Conservation (phyloP, 2,113 vertebrate genomes). For the Thamnaconus septentrionalis region DNA sequence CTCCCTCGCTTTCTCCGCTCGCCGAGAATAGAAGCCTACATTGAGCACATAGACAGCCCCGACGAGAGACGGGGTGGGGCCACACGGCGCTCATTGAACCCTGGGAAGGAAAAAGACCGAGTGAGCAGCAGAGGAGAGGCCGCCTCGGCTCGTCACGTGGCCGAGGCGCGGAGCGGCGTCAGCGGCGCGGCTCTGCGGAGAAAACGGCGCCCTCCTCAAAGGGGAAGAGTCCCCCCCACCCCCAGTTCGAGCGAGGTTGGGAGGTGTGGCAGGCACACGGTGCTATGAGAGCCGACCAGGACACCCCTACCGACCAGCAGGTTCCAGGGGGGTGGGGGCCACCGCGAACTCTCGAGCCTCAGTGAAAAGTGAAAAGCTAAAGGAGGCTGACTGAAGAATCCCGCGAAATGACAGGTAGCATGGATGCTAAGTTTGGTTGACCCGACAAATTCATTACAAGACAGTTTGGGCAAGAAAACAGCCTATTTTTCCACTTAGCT, state of each 20-base stretch:
- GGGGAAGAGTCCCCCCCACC: neutral
- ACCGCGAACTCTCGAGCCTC: too few relatives aligned
- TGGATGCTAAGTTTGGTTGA: too few relatives aligned
- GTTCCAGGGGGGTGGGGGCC: too few relatives aligned
- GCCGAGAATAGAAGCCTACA: slow-evolving; percentile 67
- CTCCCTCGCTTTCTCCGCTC: slow-evolving; percentile 40
- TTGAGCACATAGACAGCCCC: slow-evolving; percentile 68
- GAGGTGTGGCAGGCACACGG: neutral
- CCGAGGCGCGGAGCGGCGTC: slow-evolving; percentile 62
- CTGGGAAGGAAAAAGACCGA: slow-evolving; percentile 78
- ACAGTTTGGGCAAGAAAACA: too few relatives aligned
- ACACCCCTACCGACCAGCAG: too few relatives aligned
- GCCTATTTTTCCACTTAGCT: too few relatives aligned
- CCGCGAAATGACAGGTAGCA: too few relatives aligned
- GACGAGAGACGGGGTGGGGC: slow-evolving; percentile 82
- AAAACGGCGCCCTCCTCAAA: slow-evolving; percentile 79
- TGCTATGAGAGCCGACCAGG: neutral
- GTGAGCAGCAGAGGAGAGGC: slow-evolving; percentile 54
- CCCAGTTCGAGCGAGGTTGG: neutral
- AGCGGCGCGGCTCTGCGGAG: slow-evolving; percentile 50
- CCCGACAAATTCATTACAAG: too few relatives aligned
- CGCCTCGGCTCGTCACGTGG: slow-evolving; percentile 78
- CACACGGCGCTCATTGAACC: slow-evolving; percentile 80
- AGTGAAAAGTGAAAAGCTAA: too few relatives aligned
- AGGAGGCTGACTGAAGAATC: too few relatives aligned